Conservation (phyloP, 2,113 vertebrate species). For the Hippopotamus amphibius region DNA sequence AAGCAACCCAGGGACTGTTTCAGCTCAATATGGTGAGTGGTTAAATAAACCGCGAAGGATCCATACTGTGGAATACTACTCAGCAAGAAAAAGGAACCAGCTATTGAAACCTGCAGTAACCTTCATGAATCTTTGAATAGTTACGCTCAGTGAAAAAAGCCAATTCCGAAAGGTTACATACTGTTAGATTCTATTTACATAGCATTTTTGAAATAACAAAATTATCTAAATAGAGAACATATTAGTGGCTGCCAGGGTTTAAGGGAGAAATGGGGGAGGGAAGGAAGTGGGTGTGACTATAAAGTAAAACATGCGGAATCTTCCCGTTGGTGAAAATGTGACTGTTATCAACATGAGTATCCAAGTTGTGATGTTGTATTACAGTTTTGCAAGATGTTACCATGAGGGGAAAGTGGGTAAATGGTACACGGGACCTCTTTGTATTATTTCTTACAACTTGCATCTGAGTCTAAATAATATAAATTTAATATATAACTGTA, state of each 20-base stretch:
- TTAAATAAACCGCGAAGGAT: background rate
- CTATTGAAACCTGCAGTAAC: background rate
- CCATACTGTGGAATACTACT: background rate
- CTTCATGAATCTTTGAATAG: background rate
- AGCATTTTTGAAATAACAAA: background rate
- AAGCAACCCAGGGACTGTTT: background rate
- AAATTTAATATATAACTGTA: background rate
- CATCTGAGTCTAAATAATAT: background rate
- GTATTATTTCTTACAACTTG: background rate
- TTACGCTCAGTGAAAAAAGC: background rate
- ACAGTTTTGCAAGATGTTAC: background rate
- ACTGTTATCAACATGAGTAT: background rate
- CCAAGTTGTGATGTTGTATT: background rate
- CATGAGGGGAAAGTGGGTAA: background rate
- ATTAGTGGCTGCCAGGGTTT: background rate
- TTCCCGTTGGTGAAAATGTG: background rate
- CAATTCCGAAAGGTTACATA: background rate
- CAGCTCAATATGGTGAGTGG: background rate
- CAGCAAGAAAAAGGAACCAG: background rate
- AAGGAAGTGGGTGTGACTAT: background rate
- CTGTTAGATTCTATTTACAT: background rate
- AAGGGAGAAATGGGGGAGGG: background rate
- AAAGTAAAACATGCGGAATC: background rate
- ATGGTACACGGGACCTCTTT: background rate
- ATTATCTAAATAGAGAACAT: background rate